Conservation (phyloP, 2,888 invertebrate species). For the Tubulanus polymorphus region DNA sequence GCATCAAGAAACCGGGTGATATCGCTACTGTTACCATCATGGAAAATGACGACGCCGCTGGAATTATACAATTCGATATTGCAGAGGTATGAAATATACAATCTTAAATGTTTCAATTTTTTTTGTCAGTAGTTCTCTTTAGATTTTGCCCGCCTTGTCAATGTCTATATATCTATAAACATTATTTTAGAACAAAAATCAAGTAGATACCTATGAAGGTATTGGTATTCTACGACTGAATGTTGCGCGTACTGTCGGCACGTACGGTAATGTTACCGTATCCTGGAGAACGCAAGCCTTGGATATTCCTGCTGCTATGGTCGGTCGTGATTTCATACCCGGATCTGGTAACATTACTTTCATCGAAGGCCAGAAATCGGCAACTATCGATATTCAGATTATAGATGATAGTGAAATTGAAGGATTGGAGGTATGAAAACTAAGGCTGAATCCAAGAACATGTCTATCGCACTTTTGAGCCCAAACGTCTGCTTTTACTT, state of each 20-base stretch:
- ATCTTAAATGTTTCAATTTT: background rate
- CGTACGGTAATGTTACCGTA: constrained; percentile 37
- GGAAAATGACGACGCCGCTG: constrained; percentile 49
- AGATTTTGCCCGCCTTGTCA: too few species aligned
- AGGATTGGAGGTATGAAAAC: constrained; percentile 39
- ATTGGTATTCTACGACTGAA: constrained; percentile 31
- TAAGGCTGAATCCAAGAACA: too few species aligned
- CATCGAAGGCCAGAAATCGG: constrained; percentile 28
- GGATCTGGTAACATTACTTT: constrained; percentile 38
- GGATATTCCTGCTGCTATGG: constrained; percentile 4
- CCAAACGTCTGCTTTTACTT: too few species aligned
- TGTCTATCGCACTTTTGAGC: too few species aligned
- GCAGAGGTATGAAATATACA: constrained; percentile 27
- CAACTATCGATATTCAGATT: constrained; percentile 35
- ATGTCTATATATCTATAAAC: too few species aligned
- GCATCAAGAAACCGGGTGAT: constrained; percentile 36
- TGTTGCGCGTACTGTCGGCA: constrained; percentile 34
- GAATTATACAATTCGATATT: constrained; percentile 44
- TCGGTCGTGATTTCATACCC: constrained; percentile 37
- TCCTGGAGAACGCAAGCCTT: constrained; percentile 39
- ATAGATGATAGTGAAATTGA: constrained; percentile 43
- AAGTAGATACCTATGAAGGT: constrained; percentile 45
- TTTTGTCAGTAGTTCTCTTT: background rate
- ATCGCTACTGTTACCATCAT: constrained; percentile 34
- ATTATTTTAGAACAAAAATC: constrained; percentile 40